Evolutionary conservation across 2,113 vertebrate genomes (phyloP).

Genomic region (Sinocyclocheilus anshuiensis): DNA sequence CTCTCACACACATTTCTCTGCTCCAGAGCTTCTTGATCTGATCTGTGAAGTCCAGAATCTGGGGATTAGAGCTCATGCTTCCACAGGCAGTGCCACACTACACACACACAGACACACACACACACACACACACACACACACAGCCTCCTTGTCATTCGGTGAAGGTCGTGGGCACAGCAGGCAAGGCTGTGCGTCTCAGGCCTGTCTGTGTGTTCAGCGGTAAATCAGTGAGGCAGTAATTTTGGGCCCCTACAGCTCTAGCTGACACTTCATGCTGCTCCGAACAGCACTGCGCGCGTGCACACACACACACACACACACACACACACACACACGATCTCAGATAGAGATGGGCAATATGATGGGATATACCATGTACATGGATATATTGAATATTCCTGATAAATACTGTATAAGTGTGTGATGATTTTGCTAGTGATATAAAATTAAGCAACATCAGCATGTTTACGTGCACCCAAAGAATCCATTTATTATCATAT

Average conservation of each 20-base stretch:
- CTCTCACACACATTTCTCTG: slow-evolving; percentile 5
- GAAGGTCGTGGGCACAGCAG: slow-evolving; percentile 49
- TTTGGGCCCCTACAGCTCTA: slow-evolving; percentile 36
- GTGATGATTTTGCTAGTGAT: background rate
- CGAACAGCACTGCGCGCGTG: background rate
- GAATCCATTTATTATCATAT: background rate
- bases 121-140: background rate
- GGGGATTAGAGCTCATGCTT: slow-evolving; percentile 47
- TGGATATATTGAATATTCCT: background rate
- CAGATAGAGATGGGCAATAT: background rate
- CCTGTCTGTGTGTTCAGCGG: slow-evolving; percentile 43
- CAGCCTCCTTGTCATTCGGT: slow-evolving; percentile 44
- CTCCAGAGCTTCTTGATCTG: slow-evolving; percentile 37
- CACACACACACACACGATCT: background rate
- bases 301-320: background rate
- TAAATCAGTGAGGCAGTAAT: slow-evolving; percentile 48
- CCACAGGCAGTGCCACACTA: slow-evolving; percentile 11
- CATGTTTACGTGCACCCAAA: background rate
- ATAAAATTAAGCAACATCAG: background rate
- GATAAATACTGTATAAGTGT: background rate
- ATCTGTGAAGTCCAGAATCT: slow-evolving; percentile 43
- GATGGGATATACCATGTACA: background rate
- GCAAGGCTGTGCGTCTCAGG: slow-evolving; percentile 41
- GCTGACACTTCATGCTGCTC: slow-evolving; percentile 28
- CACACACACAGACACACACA: background rate